These are phyloP conservation scores for Trachythela sp. DNA, from an alignment of 64 coral and sea anemone genomes.

Conservation along the genomic window DNA sequence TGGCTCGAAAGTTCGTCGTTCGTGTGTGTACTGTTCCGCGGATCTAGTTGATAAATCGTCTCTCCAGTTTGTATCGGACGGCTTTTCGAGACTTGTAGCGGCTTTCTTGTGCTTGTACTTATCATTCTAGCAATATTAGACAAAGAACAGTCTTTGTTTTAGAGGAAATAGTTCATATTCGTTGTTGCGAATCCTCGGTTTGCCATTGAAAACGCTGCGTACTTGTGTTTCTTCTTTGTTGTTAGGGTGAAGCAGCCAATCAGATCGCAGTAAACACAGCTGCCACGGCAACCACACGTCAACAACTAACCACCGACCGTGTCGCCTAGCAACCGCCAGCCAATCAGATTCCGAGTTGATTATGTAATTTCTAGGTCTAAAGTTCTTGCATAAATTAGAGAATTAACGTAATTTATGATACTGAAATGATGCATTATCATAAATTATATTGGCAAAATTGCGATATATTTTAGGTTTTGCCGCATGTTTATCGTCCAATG, in stretches of 20 bases:
- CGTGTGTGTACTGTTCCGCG: slow-evolving; percentile 56
- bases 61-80: slow-evolving; percentile 71
- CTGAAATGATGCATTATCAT: neutral
- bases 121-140: slow-evolving; percentile 60
- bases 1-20: neutral
- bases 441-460: neutral
- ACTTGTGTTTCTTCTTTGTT: slow-evolving; percentile 87
- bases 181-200: slow-evolving; percentile 39
- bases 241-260: slow-evolving; percentile 96
- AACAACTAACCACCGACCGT: slow-evolving; percentile 58
- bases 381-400: too few relatives aligned
- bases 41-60: slow-evolving; percentile 82
- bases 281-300: slow-evolving; percentile 90
- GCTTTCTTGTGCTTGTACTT: slow-evolving; percentile 79
- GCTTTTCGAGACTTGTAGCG: slow-evolving; percentile 81
- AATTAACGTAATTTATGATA: neutral
- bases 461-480: too few relatives aligned
- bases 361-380: neutral
- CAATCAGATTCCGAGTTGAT: slow-evolving; percentile 22
- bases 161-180: slow-evolving; percentile 19
- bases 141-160: slow-evolving; percentile 51
- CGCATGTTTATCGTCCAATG: too few relatives aligned
- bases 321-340: slow-evolving; percentile 48
- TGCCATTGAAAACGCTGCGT: slow-evolving; percentile 66
- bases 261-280: slow-evolving; percentile 56